Evolutionary conservation across 2,797 vertebrate species (phyloP).

Genomic region (Rhodeus uyekii): DNA sequence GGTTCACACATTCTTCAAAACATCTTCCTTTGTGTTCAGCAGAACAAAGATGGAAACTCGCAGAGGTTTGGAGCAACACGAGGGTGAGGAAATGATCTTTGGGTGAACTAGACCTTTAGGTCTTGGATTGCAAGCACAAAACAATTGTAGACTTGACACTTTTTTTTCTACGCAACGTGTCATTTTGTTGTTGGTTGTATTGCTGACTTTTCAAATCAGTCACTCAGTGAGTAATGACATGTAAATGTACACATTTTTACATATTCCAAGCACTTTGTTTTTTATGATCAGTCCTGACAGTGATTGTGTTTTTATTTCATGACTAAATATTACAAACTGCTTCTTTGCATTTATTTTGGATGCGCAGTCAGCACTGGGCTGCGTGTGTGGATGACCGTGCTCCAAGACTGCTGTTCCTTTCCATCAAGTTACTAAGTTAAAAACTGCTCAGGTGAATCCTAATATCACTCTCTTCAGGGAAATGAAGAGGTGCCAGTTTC

Average conservation of each 20-base stretch:
- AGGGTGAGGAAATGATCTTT: no score
- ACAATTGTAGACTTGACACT: not conserved
- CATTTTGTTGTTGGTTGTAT: not conserved
- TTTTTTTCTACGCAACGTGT: not conserved
- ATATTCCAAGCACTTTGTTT: not conserved
- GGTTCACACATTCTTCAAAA: no score
- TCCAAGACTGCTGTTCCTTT: not conserved
- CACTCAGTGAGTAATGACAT: not conserved
- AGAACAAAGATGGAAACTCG: no score
- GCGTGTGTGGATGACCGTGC: not conserved
- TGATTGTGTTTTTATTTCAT: not conserved
- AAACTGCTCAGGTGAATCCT: slow-evolving; percentile 6
- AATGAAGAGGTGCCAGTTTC: not conserved
- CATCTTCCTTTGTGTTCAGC: no score
- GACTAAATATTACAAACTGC: not conserved
- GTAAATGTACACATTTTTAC: not conserved
- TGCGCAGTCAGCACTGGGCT: not conserved
- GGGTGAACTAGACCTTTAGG: no score
- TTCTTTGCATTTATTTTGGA: not conserved
- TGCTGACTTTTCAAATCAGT: not conserved
- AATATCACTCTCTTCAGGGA: not conserved
- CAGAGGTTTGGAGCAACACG: no score
- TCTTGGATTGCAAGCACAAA: not conserved
- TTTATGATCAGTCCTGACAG: not conserved
- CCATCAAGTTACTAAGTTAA: not conserved